Evolutionary conservation across 1,140 invertebrate species (phyloP).

Genomic region (Planococcus citri): DNA sequence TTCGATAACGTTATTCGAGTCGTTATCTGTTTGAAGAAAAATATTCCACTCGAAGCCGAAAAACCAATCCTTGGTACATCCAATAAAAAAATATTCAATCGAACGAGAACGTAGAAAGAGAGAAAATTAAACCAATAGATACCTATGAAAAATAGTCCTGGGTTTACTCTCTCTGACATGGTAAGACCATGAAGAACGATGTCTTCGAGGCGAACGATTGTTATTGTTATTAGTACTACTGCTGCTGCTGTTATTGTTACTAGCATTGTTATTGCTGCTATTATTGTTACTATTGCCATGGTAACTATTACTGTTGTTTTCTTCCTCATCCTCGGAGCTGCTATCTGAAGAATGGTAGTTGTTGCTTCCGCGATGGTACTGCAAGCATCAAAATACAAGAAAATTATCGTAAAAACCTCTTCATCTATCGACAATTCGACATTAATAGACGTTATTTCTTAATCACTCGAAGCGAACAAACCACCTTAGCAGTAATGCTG

Average conservation of each 20-base stretch:
- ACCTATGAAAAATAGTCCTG: conserved; percentile 53
- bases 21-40: neutral
- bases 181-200: conserved; percentile 27
- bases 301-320: conserved; percentile 32
- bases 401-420: neutral
- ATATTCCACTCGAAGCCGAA: neutral
- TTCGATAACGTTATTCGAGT: neutral
- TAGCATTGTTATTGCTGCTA: conserved; percentile 31
- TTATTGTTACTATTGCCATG: conserved; percentile 13
- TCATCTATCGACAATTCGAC: neutral
- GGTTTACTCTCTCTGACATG: conserved; percentile 29
- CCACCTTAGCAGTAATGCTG: neutral
- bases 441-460: neutral
- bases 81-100: too few species aligned
- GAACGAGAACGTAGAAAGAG: neutral
- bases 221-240: conserved; percentile 32
- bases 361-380: conserved; percentile 39
- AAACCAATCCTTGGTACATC: neutral
- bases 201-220: conserved; percentile 34
- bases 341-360: conserved; percentile 33
- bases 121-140: conserved; percentile 14
- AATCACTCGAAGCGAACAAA: too few species aligned
- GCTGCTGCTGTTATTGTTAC: conserved; percentile 11
- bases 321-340: conserved; percentile 33
- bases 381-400: conserved; percentile 28